Evolutionary conservation across 92 coral and sea anemone genomes (phyloP), one percentile per base, ranked within the genome.

Genomic region (Porites rus): DNA sequence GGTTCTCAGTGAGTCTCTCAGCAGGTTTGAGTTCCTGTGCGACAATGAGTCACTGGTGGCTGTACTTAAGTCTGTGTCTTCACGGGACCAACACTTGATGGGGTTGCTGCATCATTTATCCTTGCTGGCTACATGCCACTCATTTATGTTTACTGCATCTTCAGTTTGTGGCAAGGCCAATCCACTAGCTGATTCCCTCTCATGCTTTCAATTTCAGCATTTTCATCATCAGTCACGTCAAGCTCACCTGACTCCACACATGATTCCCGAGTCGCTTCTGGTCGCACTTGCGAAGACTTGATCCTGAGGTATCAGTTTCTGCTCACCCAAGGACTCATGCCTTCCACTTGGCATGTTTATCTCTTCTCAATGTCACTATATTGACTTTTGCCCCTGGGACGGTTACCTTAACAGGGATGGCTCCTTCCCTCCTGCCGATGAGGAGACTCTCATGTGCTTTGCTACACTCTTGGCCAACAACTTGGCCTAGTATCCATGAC

Each of bases 11-110:
- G 86, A 86, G 10, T 24, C 3, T 65, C 85, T 1, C 22, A 38
- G 74, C 75, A 8, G 74, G 74, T 28, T 65, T 7, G 74, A 75
- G 81, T 86, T 69, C 63, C 11, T 69, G 51, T 79, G 43, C 12
- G 86, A 87, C 72, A 87, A 77, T 59, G 50, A 73, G 46, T 81
- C 89, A 10, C 78, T 86, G 65, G 89, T 86, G 53, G 80, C 79
- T 28, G 65, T 87, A 5, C 74, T 87, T 18, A 80, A 74, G 22
- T 79, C 86, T 52, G 79, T 65, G 11, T 19, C 66, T 1, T 75
- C 66, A 11, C 14, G 56, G 65, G 78, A 74, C 62, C 73, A 11
- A 8, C 20, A n/a, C 18, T 10, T 70, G 10, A 86, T 86, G 90
- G 9, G 10, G 13, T 53, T 53, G 59, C 25, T 80, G 54, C 16